Percentiles rank a stretch among this genome's conserved stretches.
Conservation (phyloP, 2,888 invertebrate genomes). For the Ornithoptera alexandrae region DNA sequence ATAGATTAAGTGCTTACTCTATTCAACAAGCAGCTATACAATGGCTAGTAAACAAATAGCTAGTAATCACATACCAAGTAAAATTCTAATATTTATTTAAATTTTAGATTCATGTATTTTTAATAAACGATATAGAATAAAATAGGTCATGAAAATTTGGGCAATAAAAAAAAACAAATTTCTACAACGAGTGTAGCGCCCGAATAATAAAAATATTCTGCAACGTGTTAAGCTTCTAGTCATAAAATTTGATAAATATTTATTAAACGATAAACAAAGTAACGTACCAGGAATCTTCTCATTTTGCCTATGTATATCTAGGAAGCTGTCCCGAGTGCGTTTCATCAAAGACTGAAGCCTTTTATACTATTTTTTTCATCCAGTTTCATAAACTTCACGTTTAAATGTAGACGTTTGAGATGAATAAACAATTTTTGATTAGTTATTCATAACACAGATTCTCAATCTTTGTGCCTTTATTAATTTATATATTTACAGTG, state of each 20-base stretch:
- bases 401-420: constrained; percentile 65
- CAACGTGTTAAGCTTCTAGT: not conserved
- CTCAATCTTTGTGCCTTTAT: constrained; percentile 55
- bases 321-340: constrained; percentile 64
- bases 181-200: not conserved
- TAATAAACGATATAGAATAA: not conserved
- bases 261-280: constrained; percentile 14
- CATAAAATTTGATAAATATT: not conserved
- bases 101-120: no score
- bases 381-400: constrained; percentile 60
- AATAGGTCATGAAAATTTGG: not conserved
- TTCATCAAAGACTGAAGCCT: constrained; percentile 58
- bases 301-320: constrained; percentile 57
- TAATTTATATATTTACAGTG: constrained; percentile 27
- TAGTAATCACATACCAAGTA: not conserved
- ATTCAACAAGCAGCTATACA: no score
- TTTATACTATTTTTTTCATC: constrained; percentile 69
- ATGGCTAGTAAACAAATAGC: no score
- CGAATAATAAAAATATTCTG: not conserved
- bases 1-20: no score
- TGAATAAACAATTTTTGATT: constrained; percentile 53
- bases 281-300: constrained; percentile 67
- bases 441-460: constrained; percentile 55
- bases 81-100: not conserved
- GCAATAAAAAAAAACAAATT: not conserved